Base-by-base conservation (phyloP, 1,140 invertebrate genomes). In the Arion vulgaris region DNA sequence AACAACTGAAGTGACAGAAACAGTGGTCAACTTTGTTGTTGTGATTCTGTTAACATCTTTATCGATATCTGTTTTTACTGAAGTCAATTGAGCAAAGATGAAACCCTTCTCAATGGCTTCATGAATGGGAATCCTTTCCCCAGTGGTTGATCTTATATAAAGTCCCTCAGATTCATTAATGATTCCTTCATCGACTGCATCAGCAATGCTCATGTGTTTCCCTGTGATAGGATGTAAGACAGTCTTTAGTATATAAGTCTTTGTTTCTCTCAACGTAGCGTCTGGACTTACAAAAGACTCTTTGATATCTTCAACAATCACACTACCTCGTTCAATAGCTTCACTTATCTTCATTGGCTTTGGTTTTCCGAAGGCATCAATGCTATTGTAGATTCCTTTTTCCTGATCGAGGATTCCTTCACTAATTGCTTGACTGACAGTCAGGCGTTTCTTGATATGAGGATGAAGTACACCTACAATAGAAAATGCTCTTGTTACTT, bases 331-430 rank as follows among this genome's bases (percentile, higher is more conserved):
- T 82, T 96, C 94, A 9, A 99, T 94, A 0, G 97, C 97, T 92
- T 98, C 95, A 75, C 95, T 95, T 23, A 98, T 95, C 32, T 94
- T 96, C 1, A 99, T 88, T 34, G 80, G 71, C 62, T 81, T 66
- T 51, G 79, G 62, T 81, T 84, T 85, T 36, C 88, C 89, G 77
- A 84, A 80, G 36, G 80, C 82, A 81, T 91, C 88, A 62, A 85
- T n/a, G 23, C 85, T 87, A 82, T 87, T 79, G 71, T 92, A 93
- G 0, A 89, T 53, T 15, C 96, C 96, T 84, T 95, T 95, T 0
- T 95, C 93, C 19, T 95, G 93, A 93, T 99, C 97, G 81, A 99
- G 92, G 80, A 99, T 94, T 72, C 97, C 96, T 86, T 96, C 93
- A 78, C 95, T 93, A 1, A 98, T 94, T 0, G 97, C 98, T 92